phyloP scores from a whole-genome alignment of 2,113 vertebrate species.

The Neogobius melanostomus region DNA sequence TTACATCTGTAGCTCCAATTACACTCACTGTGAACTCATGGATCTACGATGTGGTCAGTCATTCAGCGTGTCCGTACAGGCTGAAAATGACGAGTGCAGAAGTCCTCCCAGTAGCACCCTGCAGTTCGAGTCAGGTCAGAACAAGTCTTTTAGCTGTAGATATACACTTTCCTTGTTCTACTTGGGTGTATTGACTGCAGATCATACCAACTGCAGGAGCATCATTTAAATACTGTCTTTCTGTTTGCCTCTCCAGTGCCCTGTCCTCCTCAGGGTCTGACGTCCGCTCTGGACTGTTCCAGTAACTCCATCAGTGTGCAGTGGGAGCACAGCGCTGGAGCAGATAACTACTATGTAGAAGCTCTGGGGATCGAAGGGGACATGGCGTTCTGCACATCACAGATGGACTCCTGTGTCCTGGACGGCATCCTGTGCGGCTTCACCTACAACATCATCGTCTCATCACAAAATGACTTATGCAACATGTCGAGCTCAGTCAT shows the following conservation, averaged over 20 bases:
- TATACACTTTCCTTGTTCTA: no score
- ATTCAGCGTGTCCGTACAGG: slow-evolving; percentile 57
- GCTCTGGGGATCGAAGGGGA: slow-evolving; percentile 54
- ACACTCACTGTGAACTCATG: slow-evolving; percentile 69
- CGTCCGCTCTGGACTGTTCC: slow-evolving; percentile 49
- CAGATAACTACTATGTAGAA: slow-evolving; percentile 64
- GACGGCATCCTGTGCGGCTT: slow-evolving; percentile 67
- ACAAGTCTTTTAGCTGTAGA: background rate
- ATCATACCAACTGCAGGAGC: no score
- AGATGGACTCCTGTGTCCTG: slow-evolving; percentile 48
- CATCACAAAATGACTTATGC: slow-evolving; percentile 60
- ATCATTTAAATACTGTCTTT: background rate
- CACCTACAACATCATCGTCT: slow-evolving; percentile 73
- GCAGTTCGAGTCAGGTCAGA: slow-evolving; percentile 67
- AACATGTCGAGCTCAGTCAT: slow-evolving; percentile 55
- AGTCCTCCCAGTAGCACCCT: slow-evolving; percentile 49
- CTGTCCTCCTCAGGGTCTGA: slow-evolving; percentile 63
- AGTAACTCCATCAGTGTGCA: slow-evolving; percentile 53
- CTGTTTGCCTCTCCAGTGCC: slow-evolving; percentile 59
- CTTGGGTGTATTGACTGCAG: no score
- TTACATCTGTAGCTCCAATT: slow-evolving; percentile 58
- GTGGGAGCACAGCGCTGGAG: slow-evolving; percentile 62
- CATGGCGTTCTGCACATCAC: slow-evolving; percentile 49
- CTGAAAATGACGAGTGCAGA: slow-evolving; percentile 60
- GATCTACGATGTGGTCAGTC: slow-evolving; percentile 65